Percentiles rank a stretch among this genome's conserved stretches.
phyloP scores from a whole-genome alignment of 37 sponge, comb jelly and placozoan species.

The Tethya wilhelma region DNA sequence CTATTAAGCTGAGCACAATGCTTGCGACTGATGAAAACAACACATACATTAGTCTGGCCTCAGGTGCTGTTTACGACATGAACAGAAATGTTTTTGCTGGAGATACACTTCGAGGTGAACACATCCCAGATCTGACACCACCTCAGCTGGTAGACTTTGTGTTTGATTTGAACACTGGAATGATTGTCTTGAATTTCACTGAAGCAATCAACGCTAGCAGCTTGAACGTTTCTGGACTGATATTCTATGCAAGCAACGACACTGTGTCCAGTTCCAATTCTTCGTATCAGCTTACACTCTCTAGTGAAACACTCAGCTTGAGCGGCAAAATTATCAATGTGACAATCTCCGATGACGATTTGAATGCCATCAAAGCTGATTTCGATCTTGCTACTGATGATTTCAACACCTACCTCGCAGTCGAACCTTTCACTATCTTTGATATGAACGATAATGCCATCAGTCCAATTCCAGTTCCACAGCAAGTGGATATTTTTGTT shows the following conservation, averaged over 20 bases:
- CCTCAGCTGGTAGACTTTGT: conserved; percentile 61
- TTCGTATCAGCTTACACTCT: conserved; percentile 30
- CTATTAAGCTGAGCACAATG: conserved; percentile 53
- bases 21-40: conserved; percentile 60
- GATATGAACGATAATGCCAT: conserved; percentile 78
- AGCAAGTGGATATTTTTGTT: conserved; percentile 21
- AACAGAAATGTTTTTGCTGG: conserved; percentile 30
- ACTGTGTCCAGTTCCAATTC: conserved; percentile 14
- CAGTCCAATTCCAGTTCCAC: conserved; percentile 2
- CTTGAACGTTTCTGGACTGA: conserved; percentile 49
- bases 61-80: conserved; percentile 66
- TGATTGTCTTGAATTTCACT: conserved; percentile 59
- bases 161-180: conserved; percentile 72
- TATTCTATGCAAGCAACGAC: conserved; percentile 40
- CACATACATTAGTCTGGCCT: conserved; percentile 55
- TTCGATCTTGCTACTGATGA: conserved; percentile 47
- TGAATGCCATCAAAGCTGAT: conserved; percentile 76
- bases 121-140: conserved; percentile 54
- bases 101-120: conserved; percentile 1
- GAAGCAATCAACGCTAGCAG: conserved; percentile 74
- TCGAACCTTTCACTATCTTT: conserved; percentile 43
- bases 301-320: conserved; percentile 33
- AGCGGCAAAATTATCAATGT: conserved; percentile 64
- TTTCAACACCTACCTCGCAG: conserved; percentile 57
- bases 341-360: conserved; percentile 62